phyloP scores from a whole-genome alignment of 2,797 vertebrate genomes.

The Gallinago nigripennis region DNA sequence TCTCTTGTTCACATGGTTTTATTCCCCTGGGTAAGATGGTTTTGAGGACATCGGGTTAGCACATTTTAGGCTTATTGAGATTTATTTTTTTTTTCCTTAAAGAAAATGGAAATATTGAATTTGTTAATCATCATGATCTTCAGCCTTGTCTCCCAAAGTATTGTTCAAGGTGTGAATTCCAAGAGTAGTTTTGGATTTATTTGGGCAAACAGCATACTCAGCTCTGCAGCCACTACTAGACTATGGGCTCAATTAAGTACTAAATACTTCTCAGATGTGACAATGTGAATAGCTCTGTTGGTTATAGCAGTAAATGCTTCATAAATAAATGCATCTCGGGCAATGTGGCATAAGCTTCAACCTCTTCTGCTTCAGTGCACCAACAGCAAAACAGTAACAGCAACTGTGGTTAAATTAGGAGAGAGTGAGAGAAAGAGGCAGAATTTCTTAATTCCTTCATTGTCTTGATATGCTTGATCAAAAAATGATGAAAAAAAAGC shows the following conservation, averaged over 20 bases:
- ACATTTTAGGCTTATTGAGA: background rate
- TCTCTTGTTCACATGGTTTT: background rate
- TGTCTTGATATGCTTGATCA: background rate
- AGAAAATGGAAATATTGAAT: background rate
- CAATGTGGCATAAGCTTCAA: background rate
- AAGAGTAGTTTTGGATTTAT: background rate
- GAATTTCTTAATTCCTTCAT: background rate
- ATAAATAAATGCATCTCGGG: background rate
- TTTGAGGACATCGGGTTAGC: background rate
- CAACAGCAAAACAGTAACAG: background rate
- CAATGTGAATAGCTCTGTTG: background rate
- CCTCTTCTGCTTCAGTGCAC: background rate
- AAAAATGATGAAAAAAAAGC: background rate
- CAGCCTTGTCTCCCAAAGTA: background rate
- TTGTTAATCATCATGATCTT: background rate
- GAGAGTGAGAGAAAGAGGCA: background rate
- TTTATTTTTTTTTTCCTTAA: background rate
- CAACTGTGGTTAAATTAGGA: background rate
- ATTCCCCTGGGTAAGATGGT: background rate
- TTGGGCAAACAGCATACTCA: fast-evolving
- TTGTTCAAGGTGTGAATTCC: background rate
- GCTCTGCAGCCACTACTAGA: background rate
- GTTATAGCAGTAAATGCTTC: background rate
- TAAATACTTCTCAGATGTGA: background rate
- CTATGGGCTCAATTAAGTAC: background rate